Evolutionary conservation across 2,888 invertebrate species (phyloP), one percentile per base, ranked within the genome.

Genomic region (Drosophila pseudotalamancana): DNA sequence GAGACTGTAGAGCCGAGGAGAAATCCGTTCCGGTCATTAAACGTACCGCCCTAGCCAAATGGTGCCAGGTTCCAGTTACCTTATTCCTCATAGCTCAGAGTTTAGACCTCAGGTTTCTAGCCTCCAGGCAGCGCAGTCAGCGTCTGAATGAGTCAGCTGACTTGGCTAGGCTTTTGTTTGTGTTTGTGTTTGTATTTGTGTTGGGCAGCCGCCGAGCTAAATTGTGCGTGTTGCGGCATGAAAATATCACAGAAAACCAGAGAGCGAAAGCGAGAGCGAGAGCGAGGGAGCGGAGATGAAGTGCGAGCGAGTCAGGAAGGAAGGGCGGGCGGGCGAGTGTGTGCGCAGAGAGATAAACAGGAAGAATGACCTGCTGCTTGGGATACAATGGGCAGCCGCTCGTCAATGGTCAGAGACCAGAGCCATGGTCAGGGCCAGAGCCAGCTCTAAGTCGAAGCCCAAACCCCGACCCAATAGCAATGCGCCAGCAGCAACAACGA

Each of bases 1-100:
- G n/a, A n/a, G n/a, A n/a, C 59, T 72, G 86, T 66, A 64, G 71
- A 63, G 74, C 43, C 56, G 62, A 59, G 60, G 34, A 43, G 77
- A 82, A 84, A 88, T 88, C 82, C 85, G 88, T 88, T 88, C 87
- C 88, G 88, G 88, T 87, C 85, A 89, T 89, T 89, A 88, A 87
- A 82, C 77, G 88, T 61, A 80, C 88, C 88, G 89, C 80, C 56
- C 71, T 51, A 63, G 23, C 46, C 34, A 40, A 65, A 61, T 55
- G 43, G 67, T 54, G 39, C 61, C 45, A 70, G 65, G 48, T 43
- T 77, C 34, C 46, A 45, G 50, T 43, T 55, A 54, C 56, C 40
- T 43, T 18, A 18, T 55, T 51, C 56, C 40, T 43, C 29, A 18
- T 8, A 18, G 29, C 43, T 6, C 32, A 34, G 49, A 29, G 14